Evolutionary conservation across 2,113 vertebrate species (phyloP), one percentile per base, ranked within the genome.

Genomic region (Oryzias celebensis): DNA sequence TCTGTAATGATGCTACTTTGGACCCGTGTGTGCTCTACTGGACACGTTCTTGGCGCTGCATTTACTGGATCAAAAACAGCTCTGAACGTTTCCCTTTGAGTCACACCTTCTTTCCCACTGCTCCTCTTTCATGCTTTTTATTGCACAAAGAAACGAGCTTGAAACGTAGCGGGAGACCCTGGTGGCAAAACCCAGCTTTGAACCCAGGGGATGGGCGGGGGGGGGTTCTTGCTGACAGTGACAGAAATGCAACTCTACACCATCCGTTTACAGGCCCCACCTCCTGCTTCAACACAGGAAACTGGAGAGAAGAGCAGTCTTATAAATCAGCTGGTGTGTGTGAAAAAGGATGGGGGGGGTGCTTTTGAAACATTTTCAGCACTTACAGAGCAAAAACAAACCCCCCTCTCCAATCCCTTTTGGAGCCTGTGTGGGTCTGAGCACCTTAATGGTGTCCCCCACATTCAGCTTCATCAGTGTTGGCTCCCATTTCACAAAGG

Each of bases 1-100:
- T 46, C 71, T 72, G 64, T 91, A 91, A 92, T 90, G 88, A 89
- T 88, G 87, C 90, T 88, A 85, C 82, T 84, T 68, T 77, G 73
- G 75, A 84, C 77, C 85, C 90, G 85, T 88, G 77, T 31, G 76
- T 80, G 77, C 42, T 76, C 87, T 85, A 87, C 36, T 12, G 36
- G 36, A 36, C 36, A 74, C 63, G 67, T 65, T 17, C 52, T 51
- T 26, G 68, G 58, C 20, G 53, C 65, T 75, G 56, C 48, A 44
- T 79, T 73, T 83, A 49, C 54, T 26, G 53, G 52, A 47, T 71
- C 58, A 62, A 68, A 36, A 56, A 55, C 10, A 26, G 52, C 67
- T 52, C 56, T 20, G 18, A 63, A 72, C 42, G 44, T 23, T 43
- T 78, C 58, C 10, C 50, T 68, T 62, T 70, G 57, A 69, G 36